phyloP scores from a whole-genome alignment of 2,797 vertebrate genomes.

The Manis pentadactyla region DNA sequence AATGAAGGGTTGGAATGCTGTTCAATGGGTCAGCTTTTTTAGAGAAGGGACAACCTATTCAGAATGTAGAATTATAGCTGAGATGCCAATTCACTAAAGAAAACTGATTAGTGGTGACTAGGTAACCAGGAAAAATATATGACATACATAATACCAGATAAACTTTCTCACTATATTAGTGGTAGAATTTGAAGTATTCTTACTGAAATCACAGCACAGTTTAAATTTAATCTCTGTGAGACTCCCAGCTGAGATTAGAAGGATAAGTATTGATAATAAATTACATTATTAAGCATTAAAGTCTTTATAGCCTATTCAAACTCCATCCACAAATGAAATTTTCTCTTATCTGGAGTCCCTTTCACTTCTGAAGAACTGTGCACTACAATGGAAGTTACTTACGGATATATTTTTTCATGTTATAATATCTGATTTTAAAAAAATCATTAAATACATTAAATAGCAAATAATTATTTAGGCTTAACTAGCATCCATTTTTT shows the following conservation, averaged over 20 bases:
- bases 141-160: background rate
- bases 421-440: background rate
- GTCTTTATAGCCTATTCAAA: background rate
- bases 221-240: background rate
- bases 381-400: background rate
- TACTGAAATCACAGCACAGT: background rate
- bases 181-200: background rate
- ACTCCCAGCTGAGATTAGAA: background rate
- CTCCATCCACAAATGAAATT: background rate
- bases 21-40: background rate
- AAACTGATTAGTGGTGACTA: background rate
- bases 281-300: background rate
- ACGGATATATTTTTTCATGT: background rate
- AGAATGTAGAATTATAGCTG: background rate
- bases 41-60: background rate
- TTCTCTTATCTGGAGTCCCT: accelerated
- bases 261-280: background rate
- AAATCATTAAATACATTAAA: background rate
- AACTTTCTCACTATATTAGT: background rate
- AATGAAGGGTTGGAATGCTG: background rate
- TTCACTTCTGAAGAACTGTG: background rate
- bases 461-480: background rate
- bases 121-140: background rate
- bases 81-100: background rate
- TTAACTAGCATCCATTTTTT: background rate